A percentile compares a stretch with the other conserved stretches of the same genome.
Conservation (phyloP, 2,888 invertebrate species). For the Bembecia ichneumoniformis region DNA sequence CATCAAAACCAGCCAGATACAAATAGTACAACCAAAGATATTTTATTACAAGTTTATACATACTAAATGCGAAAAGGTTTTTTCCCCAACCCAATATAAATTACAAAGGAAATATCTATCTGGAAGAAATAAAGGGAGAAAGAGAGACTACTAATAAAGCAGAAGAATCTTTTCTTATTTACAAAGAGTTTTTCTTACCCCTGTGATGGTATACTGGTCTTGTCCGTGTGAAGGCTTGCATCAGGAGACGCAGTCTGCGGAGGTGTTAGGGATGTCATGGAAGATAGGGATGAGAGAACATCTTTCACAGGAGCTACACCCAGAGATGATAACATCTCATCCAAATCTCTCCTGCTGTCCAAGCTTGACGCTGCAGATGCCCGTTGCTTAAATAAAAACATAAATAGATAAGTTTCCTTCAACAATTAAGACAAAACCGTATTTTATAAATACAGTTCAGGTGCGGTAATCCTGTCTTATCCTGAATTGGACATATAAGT, state of each 20-base stretch:
- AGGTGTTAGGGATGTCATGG: slow-evolving; percentile 84
- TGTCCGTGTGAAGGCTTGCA: slow-evolving; percentile 77
- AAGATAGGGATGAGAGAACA: slow-evolving; percentile 86
- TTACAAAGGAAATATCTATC: too few species aligned
- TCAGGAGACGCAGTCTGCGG: slow-evolving; percentile 88
- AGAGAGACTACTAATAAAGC: too few species aligned
- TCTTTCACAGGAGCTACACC: slow-evolving; percentile 92
- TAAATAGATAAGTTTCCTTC: too few species aligned
- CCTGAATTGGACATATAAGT: neutral
- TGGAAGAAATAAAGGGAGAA: too few species aligned
- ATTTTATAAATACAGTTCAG: too few species aligned
- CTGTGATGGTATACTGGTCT: slow-evolving; percentile 62
- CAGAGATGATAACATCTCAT: slow-evolving; percentile 88
- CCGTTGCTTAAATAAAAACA: slow-evolving; percentile 42
- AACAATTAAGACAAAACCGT: too few species aligned
- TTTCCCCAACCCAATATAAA: too few species aligned
- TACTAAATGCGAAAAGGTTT: too few species aligned
- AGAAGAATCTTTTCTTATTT: too few species aligned
- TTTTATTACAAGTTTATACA: too few species aligned
- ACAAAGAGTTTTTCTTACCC: slow-evolving; percentile 31
- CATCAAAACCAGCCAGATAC: too few species aligned
- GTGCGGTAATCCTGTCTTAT: neutral
- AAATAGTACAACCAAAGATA: too few species aligned
- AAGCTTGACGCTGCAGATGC: slow-evolving; percentile 64
- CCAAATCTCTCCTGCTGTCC: slow-evolving; percentile 77